Evolutionary conservation across 2,113 vertebrate species (phyloP), one percentile per base, ranked within the genome.

Genomic region (Hassar affinis): DNA sequence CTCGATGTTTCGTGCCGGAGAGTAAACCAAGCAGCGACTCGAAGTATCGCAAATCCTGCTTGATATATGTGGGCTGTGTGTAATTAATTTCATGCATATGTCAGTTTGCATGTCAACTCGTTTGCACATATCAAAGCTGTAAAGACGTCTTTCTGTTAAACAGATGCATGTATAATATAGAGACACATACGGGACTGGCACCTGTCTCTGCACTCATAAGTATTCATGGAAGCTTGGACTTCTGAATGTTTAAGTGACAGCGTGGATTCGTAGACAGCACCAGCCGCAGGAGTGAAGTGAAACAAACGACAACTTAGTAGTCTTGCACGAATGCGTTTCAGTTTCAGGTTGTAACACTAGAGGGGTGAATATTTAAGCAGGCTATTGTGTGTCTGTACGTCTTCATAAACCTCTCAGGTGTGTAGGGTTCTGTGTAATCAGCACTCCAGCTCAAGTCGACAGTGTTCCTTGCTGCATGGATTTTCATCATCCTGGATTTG

Each of bases 241-340:
- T 78, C 38, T 25, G 38, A 69, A 20, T 38, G 76, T 42, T 62
- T 84, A 78, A 87, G 14, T 64, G 84, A 83, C 78, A 81, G 78
- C 81, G 81, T 17, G 12, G 78, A 66, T 81, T 77, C 61, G 51
- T 47, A 15, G 77, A 84, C 61, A 62, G n/a, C 52, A 81, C n/a
- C 61, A 68, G 3, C 45, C 30, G 20, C 18, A 33, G 2, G 25
- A 27, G n/a, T n/a, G n/a, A 27, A 35, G 57, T 56, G 12, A 47
- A 57, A 38, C 49, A 18, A 25, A 47, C 25, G 7, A 18, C 66
- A 30, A 38, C 61, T 61, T 47, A 47, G 54, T 27, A 59, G 52
- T 51, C 42, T 30, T 27, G 59, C 42, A 54, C 45, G 77, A 54
- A 82, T 15, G 66, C 12, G 3, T 61, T 27, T 27, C 25, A n/a